A percentile compares a stretch with the other conserved stretches of the same genome.
Conservation (phyloP, 1,140 invertebrate species). For the Drosophila punjabiensis region DNA sequence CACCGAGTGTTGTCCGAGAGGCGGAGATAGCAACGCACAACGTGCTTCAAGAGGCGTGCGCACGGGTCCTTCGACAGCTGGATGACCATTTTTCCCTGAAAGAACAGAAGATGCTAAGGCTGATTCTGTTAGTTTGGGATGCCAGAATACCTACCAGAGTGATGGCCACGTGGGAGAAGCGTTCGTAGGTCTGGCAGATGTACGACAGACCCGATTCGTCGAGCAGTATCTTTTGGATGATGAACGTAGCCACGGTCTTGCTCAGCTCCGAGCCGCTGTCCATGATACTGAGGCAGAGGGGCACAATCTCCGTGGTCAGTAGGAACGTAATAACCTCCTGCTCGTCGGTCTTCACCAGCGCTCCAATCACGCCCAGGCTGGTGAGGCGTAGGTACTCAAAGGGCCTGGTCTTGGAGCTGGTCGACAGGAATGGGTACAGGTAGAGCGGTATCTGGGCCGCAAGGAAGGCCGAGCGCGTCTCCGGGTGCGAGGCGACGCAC, state of each 20-base stretch:
- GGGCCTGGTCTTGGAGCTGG: slow-evolving; percentile 97
- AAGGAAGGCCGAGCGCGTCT: slow-evolving; percentile 97
- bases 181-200: slow-evolving; percentile 98
- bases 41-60: slow-evolving; percentile 97
- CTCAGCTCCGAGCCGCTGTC: slow-evolving; percentile 98
- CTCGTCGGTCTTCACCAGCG: slow-evolving; percentile 99
- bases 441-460: slow-evolving; percentile 98
- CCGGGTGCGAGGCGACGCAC: slow-evolving; percentile 99
- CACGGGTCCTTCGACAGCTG: slow-evolving; percentile 98
- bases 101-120: not conserved
- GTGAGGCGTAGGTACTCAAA: slow-evolving; percentile 99
- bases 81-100: slow-evolving; percentile 97
- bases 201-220: slow-evolving; percentile 99
- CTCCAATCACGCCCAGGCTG: slow-evolving; percentile 99
- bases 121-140: not conserved
- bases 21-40: slow-evolving; percentile 98
- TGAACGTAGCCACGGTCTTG: slow-evolving; percentile 99
- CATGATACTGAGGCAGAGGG: slow-evolving; percentile 99
- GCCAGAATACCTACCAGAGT: slow-evolving; percentile 88
- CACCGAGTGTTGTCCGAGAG: slow-evolving; percentile 97
- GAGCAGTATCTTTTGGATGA: slow-evolving; percentile 99
- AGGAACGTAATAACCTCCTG: slow-evolving; percentile 99
- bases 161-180: slow-evolving; percentile 99
- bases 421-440: slow-evolving; percentile 99
- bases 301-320: slow-evolving; percentile 99